phyloP scores from a whole-genome alignment of 2,888 invertebrate species.

The Pyrrhia umbra region DNA sequence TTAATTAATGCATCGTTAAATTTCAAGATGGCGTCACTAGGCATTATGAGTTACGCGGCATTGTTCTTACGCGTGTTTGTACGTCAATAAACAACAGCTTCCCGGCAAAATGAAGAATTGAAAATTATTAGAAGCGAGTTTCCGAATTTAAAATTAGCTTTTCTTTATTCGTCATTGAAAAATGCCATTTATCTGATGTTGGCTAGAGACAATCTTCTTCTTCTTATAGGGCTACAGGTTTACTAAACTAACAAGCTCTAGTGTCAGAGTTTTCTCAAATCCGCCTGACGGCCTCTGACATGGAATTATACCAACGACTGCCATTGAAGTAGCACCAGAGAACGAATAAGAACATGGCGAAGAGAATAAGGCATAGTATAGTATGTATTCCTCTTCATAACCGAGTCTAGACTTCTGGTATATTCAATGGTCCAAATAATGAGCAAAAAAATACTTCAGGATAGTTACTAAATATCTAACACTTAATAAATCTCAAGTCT shows the following conservation, averaged over 20 bases:
- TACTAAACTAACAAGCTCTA: no score
- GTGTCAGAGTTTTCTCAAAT: no score
- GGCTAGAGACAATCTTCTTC: background rate
- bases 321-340: no score
- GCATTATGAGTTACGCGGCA: conserved; percentile 38
- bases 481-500: conserved; percentile 42
- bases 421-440: conserved; percentile 3
- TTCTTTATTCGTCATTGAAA: conserved; percentile 12
- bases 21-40: conserved; percentile 46
- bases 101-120: conserved; percentile 41
- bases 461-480: conserved; percentile 25
- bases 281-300: no score
- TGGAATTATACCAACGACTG: no score
- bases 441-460: conserved; percentile 11
- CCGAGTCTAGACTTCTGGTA: background rate
- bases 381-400: conserved; percentile 3
- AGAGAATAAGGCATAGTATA: no score
- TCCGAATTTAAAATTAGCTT: conserved; percentile 29
- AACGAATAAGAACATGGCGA: no score
- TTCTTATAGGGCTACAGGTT: no score
- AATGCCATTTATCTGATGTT: conserved; percentile 45
- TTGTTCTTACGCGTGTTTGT: conserved; percentile 46
- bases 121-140: conserved; percentile 42
- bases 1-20: conserved; percentile 48
- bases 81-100: conserved; percentile 53